These are phyloP conservation scores for Acromyrmex charruanus DNA, from an alignment of 1,140 invertebrate species.

Conservation along the genomic window DNA sequence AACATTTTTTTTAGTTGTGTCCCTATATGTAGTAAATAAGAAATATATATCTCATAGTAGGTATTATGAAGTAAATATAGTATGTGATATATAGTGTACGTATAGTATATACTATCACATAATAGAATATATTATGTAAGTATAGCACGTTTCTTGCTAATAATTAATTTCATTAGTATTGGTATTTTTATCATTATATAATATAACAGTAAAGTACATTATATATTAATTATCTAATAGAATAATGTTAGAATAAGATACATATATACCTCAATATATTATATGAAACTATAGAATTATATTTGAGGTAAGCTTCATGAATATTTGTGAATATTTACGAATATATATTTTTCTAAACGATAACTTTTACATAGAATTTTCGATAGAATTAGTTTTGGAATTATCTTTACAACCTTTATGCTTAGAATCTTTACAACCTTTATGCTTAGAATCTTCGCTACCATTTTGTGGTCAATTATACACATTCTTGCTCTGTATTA, in stretches of 20 bases:
- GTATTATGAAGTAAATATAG: not conserved
- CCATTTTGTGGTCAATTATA: too few species aligned
- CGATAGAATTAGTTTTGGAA: conserved; percentile 10
- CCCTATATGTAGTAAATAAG: too few species aligned
- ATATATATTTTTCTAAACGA: not conserved
- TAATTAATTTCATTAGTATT: not conserved
- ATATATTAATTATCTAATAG: not conserved
- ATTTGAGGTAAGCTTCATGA: not conserved
- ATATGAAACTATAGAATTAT: not conserved
- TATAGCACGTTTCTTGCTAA: not conserved
- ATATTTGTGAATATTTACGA: not conserved
- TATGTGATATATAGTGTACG: conserved; percentile 2
- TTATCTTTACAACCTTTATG: not conserved
- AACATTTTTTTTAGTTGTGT: too few species aligned
- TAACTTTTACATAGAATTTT: not conserved
- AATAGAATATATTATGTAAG: not conserved
- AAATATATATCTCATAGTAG: not conserved
- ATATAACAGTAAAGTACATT: not conserved
- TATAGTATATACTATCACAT: not conserved
- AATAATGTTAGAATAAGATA: not conserved
- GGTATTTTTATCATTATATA: not conserved
- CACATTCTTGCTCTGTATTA: too few species aligned
- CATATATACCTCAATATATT: not conserved
- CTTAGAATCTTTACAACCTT: not conserved
- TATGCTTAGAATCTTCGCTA: too few species aligned